phyloP scores from a whole-genome alignment of 2,888 invertebrate genomes.

The Eristalinus aeneus region DNA sequence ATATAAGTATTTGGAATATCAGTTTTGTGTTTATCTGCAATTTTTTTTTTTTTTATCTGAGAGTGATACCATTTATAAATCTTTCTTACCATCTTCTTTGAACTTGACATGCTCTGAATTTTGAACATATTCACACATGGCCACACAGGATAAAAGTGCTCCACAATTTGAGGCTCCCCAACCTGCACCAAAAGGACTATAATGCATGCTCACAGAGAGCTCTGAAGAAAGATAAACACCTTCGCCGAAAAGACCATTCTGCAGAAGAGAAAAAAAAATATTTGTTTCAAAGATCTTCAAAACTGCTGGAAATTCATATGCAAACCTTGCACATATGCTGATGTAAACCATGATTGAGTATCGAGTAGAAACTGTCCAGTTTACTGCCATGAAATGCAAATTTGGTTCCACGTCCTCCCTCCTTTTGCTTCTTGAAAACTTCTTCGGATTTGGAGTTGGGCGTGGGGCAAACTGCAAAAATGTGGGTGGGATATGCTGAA shows the following conservation, averaged over 20 bases:
- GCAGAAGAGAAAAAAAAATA: background rate
- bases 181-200: slow-evolving; percentile 87
- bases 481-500: slow-evolving; percentile 84
- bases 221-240: slow-evolving; percentile 90
- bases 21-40: slow-evolving; percentile 66
- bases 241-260: slow-evolving; percentile 82
- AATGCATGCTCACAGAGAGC: slow-evolving; percentile 86
- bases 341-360: slow-evolving; percentile 88
- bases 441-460: slow-evolving; percentile 83
- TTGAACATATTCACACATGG: slow-evolving; percentile 90
- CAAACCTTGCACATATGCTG: slow-evolving; percentile 86
- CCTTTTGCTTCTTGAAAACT: slow-evolving; percentile 81
- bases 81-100: slow-evolving; percentile 78
- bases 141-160: slow-evolving; percentile 88
- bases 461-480: slow-evolving; percentile 85
- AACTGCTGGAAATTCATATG: background rate
- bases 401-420: slow-evolving; percentile 82
- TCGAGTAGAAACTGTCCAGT: slow-evolving; percentile 90
- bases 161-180: slow-evolving; percentile 90
- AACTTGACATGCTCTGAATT: slow-evolving; percentile 84
- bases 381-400: slow-evolving; percentile 91
- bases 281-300: background rate
- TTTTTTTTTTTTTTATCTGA: background rate
- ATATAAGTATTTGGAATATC: slow-evolving; percentile 86
- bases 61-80: background rate